These are phyloP conservation scores for Acrobasis repandana DNA, from an alignment of 2,888 invertebrate genomes.

Conservation along the genomic window DNA sequence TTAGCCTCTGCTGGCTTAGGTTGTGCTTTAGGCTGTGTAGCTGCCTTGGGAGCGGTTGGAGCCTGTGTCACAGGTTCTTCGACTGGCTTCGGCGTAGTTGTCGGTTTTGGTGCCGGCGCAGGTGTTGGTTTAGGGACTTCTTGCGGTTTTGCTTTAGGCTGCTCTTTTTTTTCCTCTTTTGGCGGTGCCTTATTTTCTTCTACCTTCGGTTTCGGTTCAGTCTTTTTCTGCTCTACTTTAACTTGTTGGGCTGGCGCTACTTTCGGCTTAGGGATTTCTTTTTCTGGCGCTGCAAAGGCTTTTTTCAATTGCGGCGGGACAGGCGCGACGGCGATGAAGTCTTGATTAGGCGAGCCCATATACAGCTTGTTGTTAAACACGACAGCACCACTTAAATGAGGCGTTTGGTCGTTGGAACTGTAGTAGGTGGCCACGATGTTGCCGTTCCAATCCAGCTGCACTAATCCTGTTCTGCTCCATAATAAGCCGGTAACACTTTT, in stretches of 20 bases:
- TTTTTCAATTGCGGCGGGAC: slow-evolving; percentile 75
- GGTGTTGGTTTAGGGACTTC: slow-evolving; percentile 25
- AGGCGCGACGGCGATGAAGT: slow-evolving; percentile 85
- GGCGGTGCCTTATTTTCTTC: slow-evolving; percentile 25
- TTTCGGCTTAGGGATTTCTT: slow-evolving; percentile 33
- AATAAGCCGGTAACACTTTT: slow-evolving; percentile 60
- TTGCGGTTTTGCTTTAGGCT: slow-evolving; percentile 34
- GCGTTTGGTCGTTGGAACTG: slow-evolving; percentile 81
- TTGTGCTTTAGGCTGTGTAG: slow-evolving; percentile 37
- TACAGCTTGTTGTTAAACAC: slow-evolving; percentile 85
- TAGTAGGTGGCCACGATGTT: slow-evolving; percentile 87
- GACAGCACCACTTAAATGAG: slow-evolving; percentile 85
- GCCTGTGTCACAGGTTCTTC: slow-evolving; percentile 25
- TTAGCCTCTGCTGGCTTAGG: slow-evolving; percentile 31
- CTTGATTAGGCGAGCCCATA: slow-evolving; percentile 87
- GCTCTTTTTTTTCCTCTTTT: slow-evolving; percentile 32
- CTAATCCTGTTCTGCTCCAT: slow-evolving; percentile 79
- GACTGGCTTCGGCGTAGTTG: slow-evolving; percentile 34
- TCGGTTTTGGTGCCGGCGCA: slow-evolving; percentile 29
- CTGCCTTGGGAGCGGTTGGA: slow-evolving; percentile 31
- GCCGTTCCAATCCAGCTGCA: slow-evolving; percentile 88
- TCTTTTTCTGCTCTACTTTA: slow-evolving; percentile 28
- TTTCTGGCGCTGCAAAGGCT: slow-evolving; percentile 50
- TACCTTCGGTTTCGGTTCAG: slow-evolving; percentile 27
- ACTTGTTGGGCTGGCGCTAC: slow-evolving; percentile 28